phyloP scores from a whole-genome alignment of 2,797 vertebrate species.

The Acridotheres tristis region DNA sequence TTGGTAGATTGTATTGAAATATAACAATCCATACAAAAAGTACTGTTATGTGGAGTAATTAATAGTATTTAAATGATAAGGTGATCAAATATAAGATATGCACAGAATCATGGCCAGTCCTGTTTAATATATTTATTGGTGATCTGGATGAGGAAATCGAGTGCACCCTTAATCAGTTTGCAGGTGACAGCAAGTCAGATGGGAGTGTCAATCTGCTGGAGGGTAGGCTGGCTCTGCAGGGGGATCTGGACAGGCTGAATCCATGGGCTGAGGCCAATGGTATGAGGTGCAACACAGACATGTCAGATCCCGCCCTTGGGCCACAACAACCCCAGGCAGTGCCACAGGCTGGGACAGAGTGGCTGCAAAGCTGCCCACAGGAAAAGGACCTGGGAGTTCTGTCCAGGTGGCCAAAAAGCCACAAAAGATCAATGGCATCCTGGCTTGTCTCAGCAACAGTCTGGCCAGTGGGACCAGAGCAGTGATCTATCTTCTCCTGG shows the following conservation, averaged over 20 bases:
- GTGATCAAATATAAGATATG: neutral
- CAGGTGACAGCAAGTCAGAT: neutral
- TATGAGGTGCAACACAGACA: neutral
- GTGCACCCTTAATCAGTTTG: neutral
- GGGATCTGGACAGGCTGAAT: neutral
- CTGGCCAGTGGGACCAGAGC: neutral
- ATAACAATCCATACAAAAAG: fast-evolving
- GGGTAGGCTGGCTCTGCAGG: no score
- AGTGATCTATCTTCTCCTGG: neutral
- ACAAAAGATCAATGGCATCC: neutral
- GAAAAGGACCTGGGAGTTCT: neutral
- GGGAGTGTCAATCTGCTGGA: neutral
- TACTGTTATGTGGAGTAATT: neutral
- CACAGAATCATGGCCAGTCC: neutral
- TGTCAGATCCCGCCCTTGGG: neutral
- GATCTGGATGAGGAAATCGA: neutral
- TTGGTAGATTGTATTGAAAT: neutral
- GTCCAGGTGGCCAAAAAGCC: neutral
- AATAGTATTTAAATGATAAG: neutral
- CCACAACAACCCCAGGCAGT: neutral
- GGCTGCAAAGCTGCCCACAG: neutral
- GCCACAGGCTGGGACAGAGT: neutral
- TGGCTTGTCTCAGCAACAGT: neutral
- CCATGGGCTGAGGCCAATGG: fast-evolving
- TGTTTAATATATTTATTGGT: neutral